Base-by-base conservation (phyloP, 2,888 invertebrate species). In the Thalpophila matura region DNA sequence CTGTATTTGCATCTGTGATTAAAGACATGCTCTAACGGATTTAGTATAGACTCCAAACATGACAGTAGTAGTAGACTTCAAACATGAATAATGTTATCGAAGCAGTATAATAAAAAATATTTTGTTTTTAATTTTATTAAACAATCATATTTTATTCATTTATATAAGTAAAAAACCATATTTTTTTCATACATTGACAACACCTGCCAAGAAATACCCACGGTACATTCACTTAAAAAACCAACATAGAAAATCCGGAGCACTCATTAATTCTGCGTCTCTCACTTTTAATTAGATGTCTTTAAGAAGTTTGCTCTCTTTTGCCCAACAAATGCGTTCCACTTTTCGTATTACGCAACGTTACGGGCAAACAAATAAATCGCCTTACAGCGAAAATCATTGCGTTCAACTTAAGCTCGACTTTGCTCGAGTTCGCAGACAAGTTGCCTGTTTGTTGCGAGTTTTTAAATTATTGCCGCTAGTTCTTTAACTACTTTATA, bases 351-450 rank as follows among this genome's bases (percentile, higher is more conserved):
- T 83, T 82, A 83, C 82, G 71, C 65, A 83, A 83, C 53, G 55
- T 60, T 82, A 67, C 57, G 57, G 68, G 83, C 83, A 90, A 90
- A 90, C 89, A 90, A 84, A 89, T 90, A 89, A 90, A 89, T 90
- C 83, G 71, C 49, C 46, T 65, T 68, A 67, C 70, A 72, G 57
- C 54, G 65, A 66, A 76, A 72, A 78, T 78, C 67, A 74, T 79
- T 81, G 69, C 76, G 70, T 50, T 18, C 49, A 75, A 80, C 66
- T 82, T 79, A 50, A 10, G 42, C 57, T 38, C 40, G 58, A 68
- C 59, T 74, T 73, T 50, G 45, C 46, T 14, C 31, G 29, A 70
- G 38, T 70, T 71, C 4, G 67, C 40, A 66, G 70, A 74, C 61
- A 57, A 69, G 40, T 65, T 54, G 65, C 61, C 64, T 63, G 68